Percentiles rank a stretch among this genome's conserved stretches.
Evolutionary conservation across 2,888 invertebrate species (phyloP).

Genomic region (Andrena haemorrhoa): DNA sequence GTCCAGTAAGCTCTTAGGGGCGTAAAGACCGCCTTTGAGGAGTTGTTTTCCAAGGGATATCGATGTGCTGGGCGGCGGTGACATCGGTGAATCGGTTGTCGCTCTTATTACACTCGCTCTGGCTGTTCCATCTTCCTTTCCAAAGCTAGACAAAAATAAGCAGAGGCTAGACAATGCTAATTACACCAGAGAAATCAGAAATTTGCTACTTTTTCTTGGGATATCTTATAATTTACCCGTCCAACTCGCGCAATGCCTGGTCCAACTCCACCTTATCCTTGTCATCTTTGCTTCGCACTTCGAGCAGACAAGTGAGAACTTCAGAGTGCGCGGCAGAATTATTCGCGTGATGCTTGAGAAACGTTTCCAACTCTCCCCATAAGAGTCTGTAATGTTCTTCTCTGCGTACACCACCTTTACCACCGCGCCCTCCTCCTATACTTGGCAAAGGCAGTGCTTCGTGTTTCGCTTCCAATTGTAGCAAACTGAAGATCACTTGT

Average conservation of each 20-base stretch:
- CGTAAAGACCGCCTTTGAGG: slow-evolving; percentile 80
- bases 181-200: background rate
- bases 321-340: slow-evolving; percentile 91
- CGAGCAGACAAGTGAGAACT: slow-evolving; percentile 92
- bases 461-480: slow-evolving; percentile 93
- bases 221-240: slow-evolving; percentile 83
- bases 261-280: slow-evolving; percentile 88
- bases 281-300: slow-evolving; percentile 87
- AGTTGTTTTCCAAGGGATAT: slow-evolving; percentile 79
- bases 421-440: slow-evolving; percentile 88
- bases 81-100: slow-evolving; percentile 94
- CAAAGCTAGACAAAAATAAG: slow-evolving; percentile 71
- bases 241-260: slow-evolving; percentile 87
- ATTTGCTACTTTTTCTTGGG: background rate
- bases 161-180: background rate
- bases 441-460: slow-evolving; percentile 92
- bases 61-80: slow-evolving; percentile 88
- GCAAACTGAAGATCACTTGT: slow-evolving; percentile 92
- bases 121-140: slow-evolving; percentile 83
- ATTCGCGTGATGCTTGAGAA: slow-evolving; percentile 89
- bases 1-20: slow-evolving; percentile 87
- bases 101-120: slow-evolving; percentile 89
- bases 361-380: slow-evolving; percentile 95
- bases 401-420: slow-evolving; percentile 85
- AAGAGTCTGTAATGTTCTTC: slow-evolving; percentile 97